Percentiles rank a stretch among this genome's conserved stretches.
These are phyloP conservation scores for Boleophthalmus pectinirostris DNA, from an alignment of 2,113 vertebrate genomes.

Conservation along the genomic window DNA sequence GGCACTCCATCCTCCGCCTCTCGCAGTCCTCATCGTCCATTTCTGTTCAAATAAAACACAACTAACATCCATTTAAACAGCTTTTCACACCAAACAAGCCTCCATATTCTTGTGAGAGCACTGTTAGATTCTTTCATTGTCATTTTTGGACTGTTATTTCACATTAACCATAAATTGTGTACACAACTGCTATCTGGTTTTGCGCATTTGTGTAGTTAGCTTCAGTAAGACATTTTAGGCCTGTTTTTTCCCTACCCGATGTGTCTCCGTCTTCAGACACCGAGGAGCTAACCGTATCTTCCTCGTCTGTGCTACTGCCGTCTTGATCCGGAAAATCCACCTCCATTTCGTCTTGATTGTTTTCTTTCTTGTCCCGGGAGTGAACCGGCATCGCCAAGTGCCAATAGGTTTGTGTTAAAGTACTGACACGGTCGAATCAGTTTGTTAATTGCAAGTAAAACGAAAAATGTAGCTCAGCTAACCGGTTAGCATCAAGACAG, in stretches of 20 bases:
- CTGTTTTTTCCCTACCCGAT: conserved; percentile 80
- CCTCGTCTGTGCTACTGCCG: conserved; percentile 93
- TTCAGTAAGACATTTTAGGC: conserved; percentile 31
- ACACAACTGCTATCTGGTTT: not conserved
- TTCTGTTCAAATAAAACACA: conserved; percentile 75
- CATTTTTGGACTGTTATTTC: not conserved
- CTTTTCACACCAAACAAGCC: not conserved
- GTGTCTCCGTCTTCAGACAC: conserved; percentile 97
- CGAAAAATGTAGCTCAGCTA: conserved; percentile 40
- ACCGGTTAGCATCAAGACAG: conserved; percentile 64
- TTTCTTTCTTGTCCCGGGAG: conserved; percentile 94
- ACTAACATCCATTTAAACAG: not conserved
- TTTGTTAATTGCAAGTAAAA: conserved; percentile 15
- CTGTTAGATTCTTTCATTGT: not conserved
- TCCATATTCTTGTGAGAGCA: not conserved
- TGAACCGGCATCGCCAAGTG: conserved; percentile 86
- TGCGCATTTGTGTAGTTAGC: not conserved
- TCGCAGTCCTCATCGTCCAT: conserved; percentile 99
- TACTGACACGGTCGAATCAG: not conserved
- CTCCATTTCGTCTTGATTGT: conserved; percentile 95
- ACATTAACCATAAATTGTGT: not conserved
- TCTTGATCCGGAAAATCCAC: conserved; percentile 95
- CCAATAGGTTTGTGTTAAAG: not conserved
- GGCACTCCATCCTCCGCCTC: conserved; percentile 96
- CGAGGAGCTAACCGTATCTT: conserved; percentile 95